phyloP scores from a whole-genome alignment of 2,797 vertebrate genomes.

The Mormyrus hasselquistii region DNA sequence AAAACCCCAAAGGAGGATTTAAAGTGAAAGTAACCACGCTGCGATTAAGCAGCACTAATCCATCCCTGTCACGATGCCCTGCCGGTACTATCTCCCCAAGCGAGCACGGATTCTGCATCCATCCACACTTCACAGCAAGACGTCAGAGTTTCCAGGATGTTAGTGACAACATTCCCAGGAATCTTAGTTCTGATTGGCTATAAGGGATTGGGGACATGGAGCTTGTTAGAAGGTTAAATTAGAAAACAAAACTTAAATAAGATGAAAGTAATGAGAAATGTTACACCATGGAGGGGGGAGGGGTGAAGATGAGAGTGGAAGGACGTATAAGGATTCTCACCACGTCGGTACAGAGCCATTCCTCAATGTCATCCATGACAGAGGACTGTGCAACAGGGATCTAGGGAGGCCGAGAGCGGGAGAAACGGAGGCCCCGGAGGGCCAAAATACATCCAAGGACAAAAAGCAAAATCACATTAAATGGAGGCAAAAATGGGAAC shows the following conservation, averaged over 20 bases:
- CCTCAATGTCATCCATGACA: conserved; percentile 99
- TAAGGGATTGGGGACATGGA: neutral
- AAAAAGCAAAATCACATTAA: conserved; percentile 46
- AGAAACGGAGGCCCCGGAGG: conserved; percentile 65
- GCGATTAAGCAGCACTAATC: neutral
- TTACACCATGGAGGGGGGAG: neutral
- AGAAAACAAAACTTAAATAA: conserved; percentile 1
- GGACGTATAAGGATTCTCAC: conserved; percentile 84
- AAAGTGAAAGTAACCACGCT: neutral
- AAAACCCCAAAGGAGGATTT: neutral
- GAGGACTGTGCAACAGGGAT: conserved; percentile 96
- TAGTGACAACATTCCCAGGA: neutral
- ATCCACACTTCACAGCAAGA: neutral
- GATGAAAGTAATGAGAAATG: conserved; percentile 28
- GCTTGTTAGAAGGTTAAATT: neutral
- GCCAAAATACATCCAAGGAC: conserved; percentile 64
- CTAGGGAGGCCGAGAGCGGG: conserved; percentile 76
- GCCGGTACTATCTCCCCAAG: neutral
- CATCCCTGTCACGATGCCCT: neutral
- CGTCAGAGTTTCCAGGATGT: neutral
- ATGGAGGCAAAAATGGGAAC: conserved; percentile 44
- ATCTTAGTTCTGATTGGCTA: neutral
- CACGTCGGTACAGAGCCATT: conserved; percentile 98
- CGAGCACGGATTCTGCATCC: neutral
- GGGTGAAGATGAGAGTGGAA: conserved; percentile 33